A percentile compares a stretch with the other conserved stretches of the same genome.
phyloP scores from a whole-genome alignment of 2,888 invertebrate genomes.

The Prosopocoilus inquinatus region DNA sequence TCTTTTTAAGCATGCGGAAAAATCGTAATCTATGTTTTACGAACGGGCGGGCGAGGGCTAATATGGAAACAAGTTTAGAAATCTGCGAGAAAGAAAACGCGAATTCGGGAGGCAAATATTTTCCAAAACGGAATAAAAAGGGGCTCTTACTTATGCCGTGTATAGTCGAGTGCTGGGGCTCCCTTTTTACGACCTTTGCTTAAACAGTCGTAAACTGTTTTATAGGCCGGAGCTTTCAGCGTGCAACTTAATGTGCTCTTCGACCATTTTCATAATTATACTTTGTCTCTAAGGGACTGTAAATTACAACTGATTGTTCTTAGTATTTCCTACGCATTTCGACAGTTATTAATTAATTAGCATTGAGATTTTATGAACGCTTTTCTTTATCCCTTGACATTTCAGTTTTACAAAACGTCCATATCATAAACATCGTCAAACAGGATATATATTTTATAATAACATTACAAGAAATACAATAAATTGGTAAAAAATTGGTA shows the following conservation, averaged over 20 bases:
- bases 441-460: too few relatives aligned
- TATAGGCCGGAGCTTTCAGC: constrained; percentile 48
- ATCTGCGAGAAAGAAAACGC: too few relatives aligned
- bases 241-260: constrained; percentile 45
- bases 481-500: too few relatives aligned
- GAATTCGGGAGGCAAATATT: too few relatives aligned
- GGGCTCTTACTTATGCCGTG: constrained; percentile 25
- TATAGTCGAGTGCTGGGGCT: constrained; percentile 24
- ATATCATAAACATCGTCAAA: too few relatives aligned
- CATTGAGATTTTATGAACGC: background rate
- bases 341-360: background rate
- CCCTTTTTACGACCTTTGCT: constrained; percentile 35
- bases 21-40: too few relatives aligned
- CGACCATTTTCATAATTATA: constrained; percentile 47
- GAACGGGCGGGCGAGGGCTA: too few relatives aligned
- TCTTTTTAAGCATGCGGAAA: too few relatives aligned
- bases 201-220: constrained; percentile 49
- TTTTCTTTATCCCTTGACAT: too few relatives aligned
- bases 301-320: constrained; percentile 41
- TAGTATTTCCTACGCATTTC: constrained; percentile 13
- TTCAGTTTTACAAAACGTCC: too few relatives aligned
- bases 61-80: too few relatives aligned
- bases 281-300: constrained; percentile 43
- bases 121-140: constrained; percentile 23
- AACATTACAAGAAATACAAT: too few relatives aligned